Conservation (phyloP, 1,140 invertebrate species). For the Pseudomyrmex gracilis region DNA sequence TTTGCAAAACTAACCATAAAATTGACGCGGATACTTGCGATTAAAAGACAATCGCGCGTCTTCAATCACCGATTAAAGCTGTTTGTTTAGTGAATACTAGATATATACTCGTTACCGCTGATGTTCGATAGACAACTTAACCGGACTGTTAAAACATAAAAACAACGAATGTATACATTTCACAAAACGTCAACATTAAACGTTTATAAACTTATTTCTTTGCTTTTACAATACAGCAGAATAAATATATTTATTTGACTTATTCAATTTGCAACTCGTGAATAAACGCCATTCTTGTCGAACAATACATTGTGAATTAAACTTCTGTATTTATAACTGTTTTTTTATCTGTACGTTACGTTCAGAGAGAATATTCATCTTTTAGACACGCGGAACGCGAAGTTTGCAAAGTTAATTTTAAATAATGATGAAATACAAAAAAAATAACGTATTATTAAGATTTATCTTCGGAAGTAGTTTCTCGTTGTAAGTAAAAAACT, state of each 20-base stretch:
- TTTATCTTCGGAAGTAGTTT: no score
- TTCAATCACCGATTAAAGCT: conserved; percentile 24
- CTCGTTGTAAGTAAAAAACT: no score
- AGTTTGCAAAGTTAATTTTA: no score
- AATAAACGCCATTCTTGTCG: no score
- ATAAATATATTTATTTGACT: conserved; percentile 17
- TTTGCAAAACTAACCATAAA: conserved; percentile 41
- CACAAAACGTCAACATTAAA: conserved; percentile 28
- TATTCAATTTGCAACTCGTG: no score
- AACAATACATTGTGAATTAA: no score
- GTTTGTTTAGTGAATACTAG: neutral
- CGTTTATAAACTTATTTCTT: neutral
- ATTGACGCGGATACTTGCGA: conserved; percentile 9
- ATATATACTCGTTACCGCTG: conserved; percentile 24
- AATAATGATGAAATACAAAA: no score
- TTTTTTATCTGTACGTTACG: no score
- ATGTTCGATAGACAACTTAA: conserved; percentile 23
- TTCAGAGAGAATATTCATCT: no score
- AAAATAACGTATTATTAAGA: no score
- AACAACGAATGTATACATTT: conserved; percentile 21
- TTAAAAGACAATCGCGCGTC: neutral
- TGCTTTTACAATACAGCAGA: conserved; percentile 4
- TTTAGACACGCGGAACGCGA: no score
- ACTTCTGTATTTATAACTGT: no score
- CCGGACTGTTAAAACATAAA: conserved; percentile 6